Base-by-base conservation (phyloP, 1,140 invertebrate genomes). In the Himalopsyche phryganea region DNA sequence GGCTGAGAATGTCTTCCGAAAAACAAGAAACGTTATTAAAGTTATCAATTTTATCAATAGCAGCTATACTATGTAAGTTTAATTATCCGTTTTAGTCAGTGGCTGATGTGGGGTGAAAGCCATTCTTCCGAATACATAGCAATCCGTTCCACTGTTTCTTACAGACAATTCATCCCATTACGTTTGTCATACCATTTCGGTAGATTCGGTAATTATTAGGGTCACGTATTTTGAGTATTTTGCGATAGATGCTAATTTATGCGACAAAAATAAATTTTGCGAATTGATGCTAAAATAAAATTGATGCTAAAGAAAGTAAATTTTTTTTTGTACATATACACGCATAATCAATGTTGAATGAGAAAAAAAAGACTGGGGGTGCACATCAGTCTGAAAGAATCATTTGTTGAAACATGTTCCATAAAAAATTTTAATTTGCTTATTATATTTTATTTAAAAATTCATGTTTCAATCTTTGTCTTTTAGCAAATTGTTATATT, bases 1-100 rank as follows among this genome's bases (percentile, higher is more conserved):
- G 40, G 14, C 52, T 63, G 15, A 32, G 57, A 18, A 58, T 63
- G 50, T 63, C 61, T 4, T 51, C 85, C 15, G 92, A 97, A 66
- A 97, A 97, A 75, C 94, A 98, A 72, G 93, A 97, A 74, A 96
- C 93, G 35, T 83, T 98, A 63, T 80, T 98, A 56, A 98, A 97
- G 73, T 79, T 98, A 69, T 84, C 89, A 53, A 91, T 98, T 71
- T 81, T 98, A 45, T 90, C 94, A 38, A 82, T 94, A 69, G 94
- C 93, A 66, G 91, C 91, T 53, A 86, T 98, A 69, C 80, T 98
- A 64, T 96, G 94, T 98, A 85, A 90, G 89, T 88, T 19, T 44
- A 46, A 20, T 23, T 42, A 42, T n/a, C n/a, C n/a, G n/a, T n/a
- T n/a, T n/a, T 13, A 42, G 10, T 14, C 6, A 6, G 15, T 42